phyloP scores from a whole-genome alignment of 2,113 vertebrate genomes.

The Pachypanchax playfairii region DNA sequence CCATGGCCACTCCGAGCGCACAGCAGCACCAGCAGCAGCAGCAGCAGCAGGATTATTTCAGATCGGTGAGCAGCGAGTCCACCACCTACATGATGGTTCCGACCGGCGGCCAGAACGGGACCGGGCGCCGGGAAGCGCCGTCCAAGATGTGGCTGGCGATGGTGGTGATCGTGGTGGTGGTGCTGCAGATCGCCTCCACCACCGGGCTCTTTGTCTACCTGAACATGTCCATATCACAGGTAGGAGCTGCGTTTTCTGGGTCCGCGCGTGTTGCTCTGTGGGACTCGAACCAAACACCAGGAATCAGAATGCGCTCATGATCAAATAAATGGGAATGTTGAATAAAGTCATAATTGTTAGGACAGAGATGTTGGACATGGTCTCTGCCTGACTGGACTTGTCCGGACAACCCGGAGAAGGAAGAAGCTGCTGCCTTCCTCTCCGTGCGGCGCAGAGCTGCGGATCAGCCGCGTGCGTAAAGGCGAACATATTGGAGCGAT shows the following conservation, averaged over 20 bases:
- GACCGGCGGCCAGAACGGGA: slow-evolving; percentile 56
- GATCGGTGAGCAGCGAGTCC: slow-evolving; percentile 84
- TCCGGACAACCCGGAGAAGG: background rate
- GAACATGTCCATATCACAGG: slow-evolving; percentile 84
- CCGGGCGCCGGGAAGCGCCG: slow-evolving; percentile 69
- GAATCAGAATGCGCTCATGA: no score
- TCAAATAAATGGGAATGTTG: no score
- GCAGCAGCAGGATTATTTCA: slow-evolving; percentile 83
- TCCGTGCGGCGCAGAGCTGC: background rate
- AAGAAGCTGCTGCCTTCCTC: background rate
- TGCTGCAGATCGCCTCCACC: slow-evolving; percentile 83
- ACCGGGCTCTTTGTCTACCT: slow-evolving; percentile 84
- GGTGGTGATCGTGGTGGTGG: slow-evolving; percentile 83
- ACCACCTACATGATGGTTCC: slow-evolving; percentile 85
- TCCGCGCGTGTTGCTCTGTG: no score
- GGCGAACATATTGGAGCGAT: slow-evolving; percentile 28
- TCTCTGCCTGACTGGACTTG: slow-evolving; percentile 5
- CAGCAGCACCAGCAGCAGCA: slow-evolving; percentile 69
- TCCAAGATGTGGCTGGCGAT: slow-evolving; percentile 82
- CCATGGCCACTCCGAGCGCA: slow-evolving; percentile 82
- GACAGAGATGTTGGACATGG: no score
- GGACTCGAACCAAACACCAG: no score
- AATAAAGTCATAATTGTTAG: no score
- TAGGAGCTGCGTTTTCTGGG: slow-evolving; percentile 49
- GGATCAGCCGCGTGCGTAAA: background rate